Base-by-base conservation (phyloP, 2,797 vertebrate species). In the Tragopan temminckii region DNA sequence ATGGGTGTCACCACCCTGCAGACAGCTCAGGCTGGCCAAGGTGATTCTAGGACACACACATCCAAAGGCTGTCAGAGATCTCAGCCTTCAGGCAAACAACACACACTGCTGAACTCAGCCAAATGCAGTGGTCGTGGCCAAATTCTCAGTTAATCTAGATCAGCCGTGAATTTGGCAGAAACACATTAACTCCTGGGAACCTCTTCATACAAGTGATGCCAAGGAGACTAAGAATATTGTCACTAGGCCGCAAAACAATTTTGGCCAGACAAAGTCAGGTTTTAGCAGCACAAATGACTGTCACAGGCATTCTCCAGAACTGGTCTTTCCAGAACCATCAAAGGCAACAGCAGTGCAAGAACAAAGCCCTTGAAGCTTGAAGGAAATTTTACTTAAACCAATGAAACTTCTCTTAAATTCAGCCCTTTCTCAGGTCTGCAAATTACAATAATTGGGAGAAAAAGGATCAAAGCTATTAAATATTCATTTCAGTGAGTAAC, bases 61-160 rank as follows among this genome's bases (percentile, higher is more conserved):
- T 20, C n/a, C 45, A 36, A 53, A 69, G 38, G 27, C 18, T n/a
- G 38, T 20, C 52, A 36, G 58, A 63, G 50, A 45, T 43, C 25
- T 27, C 8, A n/a, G 13, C 19, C 50, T 63, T 14, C n/a, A 40
- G 31, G 43, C 43, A 62, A 70, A 45, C 36, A 40, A 23, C 7
- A 9, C 17, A 31, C 29, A 24, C 38, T 0, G 0, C 43, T n/a
- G 24, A 33, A 29, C 43, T 24, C 5, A 0, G 36, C 42, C 72
- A 36, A 77, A 36, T 1, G 19, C 38, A 59, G 5, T 1, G 1
- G 36, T 35, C 20, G 36, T 46, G 45, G 66, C 31, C 45, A 55
- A 77, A 55, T 18, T 36, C 52, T 68, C 53, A 29, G 40, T 36
- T n/a, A n/a, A 21, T 13, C 45, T 29, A 40, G 14, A n/a, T 35